These are phyloP conservation scores for Brachionus asplanchnoidis DNA, from an alignment of 1,140 invertebrate genomes.

Conservation along the genomic window DNA sequence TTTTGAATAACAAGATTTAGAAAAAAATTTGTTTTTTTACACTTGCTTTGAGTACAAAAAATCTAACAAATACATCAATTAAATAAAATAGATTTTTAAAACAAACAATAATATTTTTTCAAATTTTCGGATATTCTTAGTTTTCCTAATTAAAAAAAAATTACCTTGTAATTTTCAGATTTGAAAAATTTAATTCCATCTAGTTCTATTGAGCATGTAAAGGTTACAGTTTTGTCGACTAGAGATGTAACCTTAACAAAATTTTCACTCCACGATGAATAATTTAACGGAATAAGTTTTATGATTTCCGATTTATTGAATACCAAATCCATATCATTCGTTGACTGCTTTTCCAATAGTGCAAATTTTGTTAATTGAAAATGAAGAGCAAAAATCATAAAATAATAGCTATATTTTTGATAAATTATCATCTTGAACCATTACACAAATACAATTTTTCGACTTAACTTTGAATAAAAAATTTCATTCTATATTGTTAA, in stretches of 20 bases:
- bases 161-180: constrained; percentile 12
- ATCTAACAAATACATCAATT: no score
- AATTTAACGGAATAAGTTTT: neutral
- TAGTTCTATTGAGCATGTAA: constrained; percentile 18
- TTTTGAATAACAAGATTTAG: no score
- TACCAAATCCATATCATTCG: neutral
- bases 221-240: neutral
- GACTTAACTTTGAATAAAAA: neutral
- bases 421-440: neutral
- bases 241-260: neutral
- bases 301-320: neutral
- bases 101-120: no score
- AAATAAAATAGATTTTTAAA: no score
- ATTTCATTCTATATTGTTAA: neutral
- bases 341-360: neutral
- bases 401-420: neutral
- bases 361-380: neutral
- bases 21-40: no score
- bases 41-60: no score
- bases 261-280: neutral
- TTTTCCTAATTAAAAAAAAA: neutral
- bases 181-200: constrained; percentile 33
- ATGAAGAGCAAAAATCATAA: neutral
- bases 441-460: neutral
- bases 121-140: no score